Base-by-base conservation (phyloP, 2,888 invertebrate genomes). In the Hyalella azteca region DNA sequence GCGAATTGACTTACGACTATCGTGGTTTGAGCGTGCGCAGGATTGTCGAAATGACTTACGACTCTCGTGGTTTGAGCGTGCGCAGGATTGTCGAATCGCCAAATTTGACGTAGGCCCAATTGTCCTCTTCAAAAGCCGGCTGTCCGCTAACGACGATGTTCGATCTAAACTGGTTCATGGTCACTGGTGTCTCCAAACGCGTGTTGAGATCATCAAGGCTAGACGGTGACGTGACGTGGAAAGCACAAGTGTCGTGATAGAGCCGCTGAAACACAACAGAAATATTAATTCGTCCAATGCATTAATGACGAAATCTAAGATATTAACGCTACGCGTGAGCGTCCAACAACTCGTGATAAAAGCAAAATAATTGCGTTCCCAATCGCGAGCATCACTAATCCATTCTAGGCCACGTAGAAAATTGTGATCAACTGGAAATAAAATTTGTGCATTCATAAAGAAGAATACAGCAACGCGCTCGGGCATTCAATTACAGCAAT, bases 11-110 rank as follows among this genome's bases (percentile, higher is more conserved):
- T 40, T 22, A 82, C 82, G 79, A 76, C n/a, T 82, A 75, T 76
- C 80, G 54, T 11, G 82, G 82, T 39, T 0, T 26, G 19, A 54
- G 15, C 22, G 1, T 7, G 7, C 29, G 1, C 4, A 54, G 11
- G 54, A 54, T 4, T 1, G 22, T 0, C 26, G 13, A 54, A 54
- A 78, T 76, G 39, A n/a, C n/a, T n/a, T 22, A 82, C 82, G 79
- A 76, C n/a, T 82, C 78, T 76, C 80, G 54, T 11, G 82, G 82
- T 39, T 82, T 82, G 13, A 82, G 26, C 32, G 49, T 82, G 54
- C 82, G 73, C 41, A 82, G 29, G 29, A 80, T 60, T 29, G 50
- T 80, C 2, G 40, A 26, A 54, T 54, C 59, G 5, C 82, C 82
- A 19, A 82, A 77, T 77, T 45, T 82, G 39, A 82, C 60, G 36